Evolutionary conservation across 1,140 invertebrate species (phyloP), one percentile per base, ranked within the genome.

Genomic region (Zaprionus kolodkinae): DNA sequence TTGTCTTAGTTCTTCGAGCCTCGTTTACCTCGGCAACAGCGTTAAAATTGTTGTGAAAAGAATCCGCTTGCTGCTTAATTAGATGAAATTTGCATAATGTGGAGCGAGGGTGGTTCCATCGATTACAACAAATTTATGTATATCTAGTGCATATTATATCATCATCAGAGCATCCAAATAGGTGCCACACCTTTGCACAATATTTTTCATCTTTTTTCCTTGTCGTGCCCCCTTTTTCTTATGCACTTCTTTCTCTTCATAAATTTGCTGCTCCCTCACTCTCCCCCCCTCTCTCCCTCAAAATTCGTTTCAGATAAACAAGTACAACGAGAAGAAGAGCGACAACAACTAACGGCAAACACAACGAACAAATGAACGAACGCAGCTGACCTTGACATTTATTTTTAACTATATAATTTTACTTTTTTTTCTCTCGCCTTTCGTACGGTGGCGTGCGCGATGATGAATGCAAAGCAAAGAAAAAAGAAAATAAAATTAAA

Each of bases 301-400:
- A 33, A 43, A 36, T 67, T 73, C n/a, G 59, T 54, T 43, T 72
- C 45, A 36, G 36, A 76, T 65, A 72, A 76, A 60, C 61, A 65
- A 62, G 27, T 61, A 65, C 68, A 55, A 38, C 33, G n/a, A 35
- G 40, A 33, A 13, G 40, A 50, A 36, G 40, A 63, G 33, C 36
- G 30, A 48, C 33, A 62, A 62, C 45, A 59, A 54, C 59, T 60
- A 25, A 54, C 43, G 72, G 40, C 68, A 71, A 66, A 54, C 36
- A 36, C 12, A 54, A n/a, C 40, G 40, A 45, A 45, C 40, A 15
- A 45, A 45, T 35, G 11, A 35, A 35, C 54, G 48, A 56, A 36
- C 27, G 27, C 67, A 55, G 79, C 68, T 82, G 86, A 89, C 86
- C 86, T 90, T 89, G 86, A 89, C 86, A 89, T 89, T 89, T 89